Evolutionary conservation across 2,797 vertebrate genomes (phyloP).

Genomic region (Notolabrus celidotus): DNA sequence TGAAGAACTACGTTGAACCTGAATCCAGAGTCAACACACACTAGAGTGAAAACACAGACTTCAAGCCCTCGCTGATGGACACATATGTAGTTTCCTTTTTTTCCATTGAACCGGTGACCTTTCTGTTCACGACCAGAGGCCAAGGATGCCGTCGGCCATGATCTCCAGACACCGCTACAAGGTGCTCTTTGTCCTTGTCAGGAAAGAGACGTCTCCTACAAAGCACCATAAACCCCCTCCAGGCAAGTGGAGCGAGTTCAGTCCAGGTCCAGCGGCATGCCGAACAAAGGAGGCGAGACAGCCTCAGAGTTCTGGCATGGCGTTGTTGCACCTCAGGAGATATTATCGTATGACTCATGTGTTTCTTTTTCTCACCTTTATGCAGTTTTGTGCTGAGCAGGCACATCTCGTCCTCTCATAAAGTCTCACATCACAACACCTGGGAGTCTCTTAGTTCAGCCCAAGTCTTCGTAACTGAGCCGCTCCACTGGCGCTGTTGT

Average conservation of each 20-base stretch:
- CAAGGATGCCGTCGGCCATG: constrained; percentile 16
- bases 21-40: constrained; percentile 27
- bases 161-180: constrained; percentile 1
- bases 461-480: constrained; percentile 6
- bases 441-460: constrained; percentile 35
- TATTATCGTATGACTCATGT: constrained; percentile 19
- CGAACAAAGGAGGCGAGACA: constrained; percentile 18
- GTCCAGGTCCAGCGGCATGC: constrained; percentile 4
- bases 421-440: constrained; percentile 42
- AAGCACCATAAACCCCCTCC: constrained; percentile 18
- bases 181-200: constrained; percentile 19
- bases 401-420: constrained; percentile 19
- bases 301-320: constrained; percentile 11
- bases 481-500: too few relatives aligned
- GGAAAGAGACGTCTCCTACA: constrained; percentile 29
- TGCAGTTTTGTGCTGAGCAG: constrained; percentile 36
- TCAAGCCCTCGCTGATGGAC: constrained; percentile 20
- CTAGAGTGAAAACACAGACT: not conserved
- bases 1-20: not conserved
- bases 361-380: constrained; percentile 31
- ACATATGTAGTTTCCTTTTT: not conserved
- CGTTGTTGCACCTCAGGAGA: constrained; percentile 31
- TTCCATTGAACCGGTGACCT: constrained; percentile 1
- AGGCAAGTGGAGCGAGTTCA: constrained; percentile 33
- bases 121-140: not conserved